Conservation (phyloP, 1,140 invertebrate genomes). For the Pseudomyrmex sp. region DNA sequence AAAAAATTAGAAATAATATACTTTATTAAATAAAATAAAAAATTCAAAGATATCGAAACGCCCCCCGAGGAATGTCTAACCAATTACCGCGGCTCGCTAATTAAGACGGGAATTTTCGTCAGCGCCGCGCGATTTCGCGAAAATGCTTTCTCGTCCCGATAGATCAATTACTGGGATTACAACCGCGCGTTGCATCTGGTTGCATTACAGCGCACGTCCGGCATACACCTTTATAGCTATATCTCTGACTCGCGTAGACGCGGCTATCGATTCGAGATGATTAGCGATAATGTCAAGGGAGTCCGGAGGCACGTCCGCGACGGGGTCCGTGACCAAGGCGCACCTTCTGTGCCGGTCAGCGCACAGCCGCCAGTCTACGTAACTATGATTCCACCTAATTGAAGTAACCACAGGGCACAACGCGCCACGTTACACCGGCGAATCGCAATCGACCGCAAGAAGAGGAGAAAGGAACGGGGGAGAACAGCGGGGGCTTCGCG, state of each 20-base stretch:
- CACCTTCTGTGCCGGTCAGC: constrained; percentile 62
- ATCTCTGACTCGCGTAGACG: constrained; percentile 49
- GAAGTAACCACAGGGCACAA: constrained; percentile 84
- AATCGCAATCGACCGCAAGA: constrained; percentile 55
- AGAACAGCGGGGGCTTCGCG: neutral
- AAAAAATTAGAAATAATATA: too few relatives aligned
- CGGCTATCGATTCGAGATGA: constrained; percentile 78
- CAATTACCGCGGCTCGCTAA: constrained; percentile 11
- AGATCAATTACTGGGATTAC: constrained; percentile 47
- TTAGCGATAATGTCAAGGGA: constrained; percentile 82
- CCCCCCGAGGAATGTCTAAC: too few relatives aligned
- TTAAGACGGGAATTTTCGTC: constrained; percentile 36
- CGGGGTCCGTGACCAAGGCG: constrained; percentile 73
- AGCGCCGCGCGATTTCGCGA: neutral
- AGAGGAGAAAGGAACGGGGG: neutral
- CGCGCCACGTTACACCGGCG: constrained; percentile 62
- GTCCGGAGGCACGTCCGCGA: constrained; percentile 75
- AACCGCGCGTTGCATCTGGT: constrained; percentile 15
- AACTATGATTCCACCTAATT: constrained; percentile 83
- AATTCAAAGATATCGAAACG: too few relatives aligned
- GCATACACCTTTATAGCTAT: constrained; percentile 17
- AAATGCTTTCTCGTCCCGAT: constrained; percentile 17
- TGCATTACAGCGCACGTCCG: constrained; percentile 48
- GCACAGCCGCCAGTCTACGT: constrained; percentile 66
- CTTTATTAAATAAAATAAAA: too few relatives aligned